A percentile compares a stretch with the other conserved stretches of the same genome.
Evolutionary conservation across 2,113 vertebrate species (phyloP).

Genomic region (Pseudorectes ferrugineus): DNA sequence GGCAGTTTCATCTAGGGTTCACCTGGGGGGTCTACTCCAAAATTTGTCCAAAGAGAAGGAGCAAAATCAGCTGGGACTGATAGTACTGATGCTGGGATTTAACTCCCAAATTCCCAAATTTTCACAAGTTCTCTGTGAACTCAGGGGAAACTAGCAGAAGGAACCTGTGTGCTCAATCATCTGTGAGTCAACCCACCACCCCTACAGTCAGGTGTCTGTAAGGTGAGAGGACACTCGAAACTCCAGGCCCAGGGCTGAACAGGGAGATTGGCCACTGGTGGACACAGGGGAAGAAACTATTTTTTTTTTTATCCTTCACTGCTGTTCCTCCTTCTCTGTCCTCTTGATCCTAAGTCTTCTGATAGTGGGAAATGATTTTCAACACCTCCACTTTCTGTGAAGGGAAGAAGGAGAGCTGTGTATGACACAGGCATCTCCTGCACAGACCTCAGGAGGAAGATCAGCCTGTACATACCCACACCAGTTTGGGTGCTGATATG

Average conservation of each 20-base stretch:
- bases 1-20: background rate
- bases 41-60: background rate
- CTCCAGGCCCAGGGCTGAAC: background rate
- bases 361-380: background rate
- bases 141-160: background rate
- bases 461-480: background rate
- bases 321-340: background rate
- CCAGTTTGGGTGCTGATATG: rapidly evolving
- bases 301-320: background rate
- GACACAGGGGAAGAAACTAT: background rate
- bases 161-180: background rate
- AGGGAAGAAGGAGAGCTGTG: background rate
- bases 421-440: background rate
- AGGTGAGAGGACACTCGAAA: background rate
- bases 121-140: background rate
- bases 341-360: background rate
- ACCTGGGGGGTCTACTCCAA: background rate
- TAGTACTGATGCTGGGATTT: background rate
- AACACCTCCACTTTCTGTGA: background rate
- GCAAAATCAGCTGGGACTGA: background rate
- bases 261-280: rapidly evolving
- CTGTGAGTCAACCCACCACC: background rate
- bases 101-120: background rate
- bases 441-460: background rate
- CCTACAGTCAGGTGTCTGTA: rapidly evolving